Base-by-base conservation (phyloP, 2,797 vertebrate species). In the Parotocinclus haroldoi region DNA sequence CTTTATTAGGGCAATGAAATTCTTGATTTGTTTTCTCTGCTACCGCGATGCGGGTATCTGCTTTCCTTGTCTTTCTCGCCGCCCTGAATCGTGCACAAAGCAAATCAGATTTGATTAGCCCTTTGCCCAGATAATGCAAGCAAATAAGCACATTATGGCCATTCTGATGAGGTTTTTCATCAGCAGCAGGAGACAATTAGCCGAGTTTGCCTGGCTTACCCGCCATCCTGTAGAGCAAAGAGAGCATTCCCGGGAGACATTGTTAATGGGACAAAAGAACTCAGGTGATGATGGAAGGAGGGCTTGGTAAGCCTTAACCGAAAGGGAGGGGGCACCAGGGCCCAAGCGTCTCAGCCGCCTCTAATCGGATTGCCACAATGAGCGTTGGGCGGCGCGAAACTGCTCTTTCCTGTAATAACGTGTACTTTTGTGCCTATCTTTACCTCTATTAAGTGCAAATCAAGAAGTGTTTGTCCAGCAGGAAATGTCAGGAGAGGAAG, bases 341-440 rank as follows among this genome's bases (percentile, higher is more conserved):
- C 58, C 70, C 16, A 73, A 80, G 77, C 80, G 76, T 80, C 69
- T 63, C 70, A 68, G 82, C 80, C 81, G 78, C 83, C 81, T 83
- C 76, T 89, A 89, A 89, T 88, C 83, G 74, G 85, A 89, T 88
- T 89, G 84, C 68, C 67, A 56, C 70, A 58, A 16, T 83, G 82
- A 87, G 68, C 85, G 88, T 86, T 87, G 85, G 80, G 71, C 3
- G 67, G 85, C 88, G 84, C 73, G 78, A 85, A 81, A 67, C 76
- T 69, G 58, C 72, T 69, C 73, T 61, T 48, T 37, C 42, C 54
- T 57, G 48, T 68, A 71, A 76, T 67, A 65, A 59, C 55, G 63
- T 63, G 14, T 46, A 48, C 71, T 44, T 69, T 72, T 27, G 49
- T 58, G 67, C 67, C 77, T 78, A 85, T 80, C 83, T 86, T 76